Conservation (phyloP, 2,797 vertebrate species). For the Pelobates cultripes region DNA sequence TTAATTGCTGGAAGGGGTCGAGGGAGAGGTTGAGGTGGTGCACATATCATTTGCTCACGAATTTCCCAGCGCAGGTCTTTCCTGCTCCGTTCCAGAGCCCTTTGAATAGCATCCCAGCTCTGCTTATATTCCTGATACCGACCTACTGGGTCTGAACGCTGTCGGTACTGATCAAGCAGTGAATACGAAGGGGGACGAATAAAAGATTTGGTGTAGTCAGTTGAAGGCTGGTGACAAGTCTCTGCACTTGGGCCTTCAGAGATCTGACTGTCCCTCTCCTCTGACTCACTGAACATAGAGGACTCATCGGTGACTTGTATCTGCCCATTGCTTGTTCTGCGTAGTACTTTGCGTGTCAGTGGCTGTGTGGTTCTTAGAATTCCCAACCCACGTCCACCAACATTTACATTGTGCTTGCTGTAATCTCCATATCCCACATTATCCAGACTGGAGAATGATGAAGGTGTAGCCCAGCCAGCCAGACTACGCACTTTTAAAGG, state of each 20-base stretch:
- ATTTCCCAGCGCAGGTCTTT: slow-evolving; percentile 66
- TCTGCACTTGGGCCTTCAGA: background rate
- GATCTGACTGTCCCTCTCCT: background rate
- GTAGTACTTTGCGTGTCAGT: slow-evolving; percentile 76
- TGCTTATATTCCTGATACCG: slow-evolving; percentile 67
- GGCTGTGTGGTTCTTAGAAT: background rate
- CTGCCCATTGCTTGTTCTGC: slow-evolving; percentile 65
- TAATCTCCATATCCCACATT: too few species aligned
- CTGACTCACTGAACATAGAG: background rate
- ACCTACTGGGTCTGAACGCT: slow-evolving; percentile 69
- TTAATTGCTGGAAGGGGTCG: slow-evolving; percentile 74
- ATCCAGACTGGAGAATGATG: background rate
- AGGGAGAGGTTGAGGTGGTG: slow-evolving; percentile 21
- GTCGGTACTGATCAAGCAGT: slow-evolving; percentile 57
- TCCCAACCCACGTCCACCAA: background rate
- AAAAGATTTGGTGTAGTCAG: slow-evolving; percentile 62
- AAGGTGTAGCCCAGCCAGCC: background rate
- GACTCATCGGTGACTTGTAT: slow-evolving; percentile 68
- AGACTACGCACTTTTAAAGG: background rate
- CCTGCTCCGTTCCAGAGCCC: slow-evolving; percentile 65
- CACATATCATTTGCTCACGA: slow-evolving; percentile 63
- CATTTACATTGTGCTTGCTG: slow-evolving; percentile 46
- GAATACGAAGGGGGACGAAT: slow-evolving; percentile 62
- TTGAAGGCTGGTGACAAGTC: background rate
- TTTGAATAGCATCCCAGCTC: slow-evolving; percentile 67